These are phyloP conservation scores for Chelonus formosanus DNA, from an alignment of 2,888 invertebrate genomes.

Conservation along the genomic window DNA sequence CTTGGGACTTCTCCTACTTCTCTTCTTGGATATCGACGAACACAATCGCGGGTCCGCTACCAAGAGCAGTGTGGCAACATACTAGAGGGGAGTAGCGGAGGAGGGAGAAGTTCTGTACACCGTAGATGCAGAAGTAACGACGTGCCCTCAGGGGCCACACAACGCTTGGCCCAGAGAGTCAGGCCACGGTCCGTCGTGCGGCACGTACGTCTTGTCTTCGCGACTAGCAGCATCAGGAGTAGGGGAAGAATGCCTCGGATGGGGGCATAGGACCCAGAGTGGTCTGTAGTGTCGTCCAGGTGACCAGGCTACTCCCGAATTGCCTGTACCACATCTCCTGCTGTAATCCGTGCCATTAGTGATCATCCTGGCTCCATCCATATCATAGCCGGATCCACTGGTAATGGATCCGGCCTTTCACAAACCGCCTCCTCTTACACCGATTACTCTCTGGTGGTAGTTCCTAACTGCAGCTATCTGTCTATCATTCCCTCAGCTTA, in stretches of 20 bases:
- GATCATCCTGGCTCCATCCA: slow-evolving; percentile 16
- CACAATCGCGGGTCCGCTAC: slow-evolving; percentile 32
- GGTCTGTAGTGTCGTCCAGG: slow-evolving; percentile 51
- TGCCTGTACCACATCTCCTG: slow-evolving; percentile 16
- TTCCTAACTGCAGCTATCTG: slow-evolving; percentile 2
- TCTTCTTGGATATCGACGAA: slow-evolving; percentile 23
- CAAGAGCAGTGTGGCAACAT: slow-evolving; percentile 22
- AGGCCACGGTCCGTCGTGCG: slow-evolving; percentile 20
- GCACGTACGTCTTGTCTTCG: slow-evolving; percentile 31
- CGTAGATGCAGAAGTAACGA: slow-evolving; percentile 34
- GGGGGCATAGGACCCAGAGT: slow-evolving; percentile 18
- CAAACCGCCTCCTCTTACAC: slow-evolving; percentile 3
- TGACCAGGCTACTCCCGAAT: slow-evolving; percentile 42
- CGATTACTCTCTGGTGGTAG: neutral
- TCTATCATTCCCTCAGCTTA: slow-evolving; percentile 6
- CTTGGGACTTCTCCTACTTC: slow-evolving; percentile 28
- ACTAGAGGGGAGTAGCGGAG: neutral
- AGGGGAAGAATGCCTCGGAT: slow-evolving; percentile 37
- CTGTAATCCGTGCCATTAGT: slow-evolving; percentile 20
- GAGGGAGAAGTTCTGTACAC: slow-evolving; percentile 8
- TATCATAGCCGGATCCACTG: neutral
- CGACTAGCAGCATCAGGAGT: slow-evolving; percentile 37
- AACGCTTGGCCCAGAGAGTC: slow-evolving; percentile 29
- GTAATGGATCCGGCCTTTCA: slow-evolving; percentile 14
- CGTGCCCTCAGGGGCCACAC: slow-evolving; percentile 34